phyloP scores from a whole-genome alignment of 2,888 invertebrate species.

The Temnothorax unifasciatus region DNA sequence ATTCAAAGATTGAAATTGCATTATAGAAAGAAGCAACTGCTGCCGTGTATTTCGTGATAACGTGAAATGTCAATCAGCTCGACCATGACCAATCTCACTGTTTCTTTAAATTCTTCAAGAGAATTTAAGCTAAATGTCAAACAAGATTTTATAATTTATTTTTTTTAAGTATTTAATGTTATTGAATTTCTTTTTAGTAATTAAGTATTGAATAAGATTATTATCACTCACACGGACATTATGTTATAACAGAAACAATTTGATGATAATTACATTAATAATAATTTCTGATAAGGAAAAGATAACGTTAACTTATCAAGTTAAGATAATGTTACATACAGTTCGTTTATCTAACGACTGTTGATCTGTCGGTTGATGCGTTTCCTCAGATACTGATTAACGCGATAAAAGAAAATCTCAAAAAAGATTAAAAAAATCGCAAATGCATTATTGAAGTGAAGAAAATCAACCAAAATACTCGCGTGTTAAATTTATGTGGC shows the following conservation, averaged over 20 bases:
- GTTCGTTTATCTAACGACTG: not conserved
- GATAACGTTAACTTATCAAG: constrained; percentile 2
- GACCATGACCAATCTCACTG: not conserved
- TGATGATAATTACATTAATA: not conserved
- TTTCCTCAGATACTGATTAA: not conserved
- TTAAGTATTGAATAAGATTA: not conserved
- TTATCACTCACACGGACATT: not conserved
- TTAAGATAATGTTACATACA: not conserved
- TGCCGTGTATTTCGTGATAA: not conserved
- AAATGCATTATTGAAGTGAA: not conserved
- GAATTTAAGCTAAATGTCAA: constrained; percentile 16
- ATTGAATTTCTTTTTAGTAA: not conserved
- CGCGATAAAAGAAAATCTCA: not conserved
- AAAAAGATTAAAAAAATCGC: not conserved
- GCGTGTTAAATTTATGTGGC: not conserved
- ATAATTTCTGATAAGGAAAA: constrained; percentile 1
- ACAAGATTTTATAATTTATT: not conserved
- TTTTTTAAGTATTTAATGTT: constrained; percentile 2
- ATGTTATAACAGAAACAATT: not conserved
- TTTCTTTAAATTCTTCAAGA: not conserved
- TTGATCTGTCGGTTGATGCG: not conserved
- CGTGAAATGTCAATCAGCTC: not conserved
- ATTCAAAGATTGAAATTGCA: not conserved
- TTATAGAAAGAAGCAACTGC: not conserved
- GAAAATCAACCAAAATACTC: not conserved